Percentiles rank a stretch among this genome's conserved stretches.
Conservation (phyloP, 2,113 vertebrate genomes). For the Nerophis lumbriciformis region DNA sequence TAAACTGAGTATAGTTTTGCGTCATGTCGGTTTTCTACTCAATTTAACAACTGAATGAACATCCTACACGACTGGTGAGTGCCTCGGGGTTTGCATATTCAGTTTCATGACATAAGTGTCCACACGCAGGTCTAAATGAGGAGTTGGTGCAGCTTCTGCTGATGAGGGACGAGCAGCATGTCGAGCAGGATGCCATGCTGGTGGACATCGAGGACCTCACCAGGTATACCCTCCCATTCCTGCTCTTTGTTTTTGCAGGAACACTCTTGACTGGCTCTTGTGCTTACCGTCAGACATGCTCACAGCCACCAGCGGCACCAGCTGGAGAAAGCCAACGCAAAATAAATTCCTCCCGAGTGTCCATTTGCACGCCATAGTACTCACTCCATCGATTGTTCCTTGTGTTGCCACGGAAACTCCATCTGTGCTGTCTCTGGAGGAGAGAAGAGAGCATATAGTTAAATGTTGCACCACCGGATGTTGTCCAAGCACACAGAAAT, state of each 20-base stretch:
- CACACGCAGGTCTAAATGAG: constrained; percentile 85
- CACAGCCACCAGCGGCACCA: constrained; percentile 92
- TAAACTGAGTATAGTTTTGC: too few species aligned
- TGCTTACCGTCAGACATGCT: constrained; percentile 76
- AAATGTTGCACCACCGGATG: constrained; percentile 14
- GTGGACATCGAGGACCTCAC: constrained; percentile 97
- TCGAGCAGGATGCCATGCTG: constrained; percentile 97
- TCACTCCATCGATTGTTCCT: constrained; percentile 29
- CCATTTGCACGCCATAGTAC: constrained; percentile 22
- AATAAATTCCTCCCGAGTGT: constrained; percentile 64
- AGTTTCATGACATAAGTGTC: too few species aligned
- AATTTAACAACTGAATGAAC: too few species aligned
- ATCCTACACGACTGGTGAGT: too few species aligned
- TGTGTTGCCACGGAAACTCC: constrained; percentile 33
- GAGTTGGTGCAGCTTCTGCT: constrained; percentile 95
- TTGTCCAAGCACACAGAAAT: constrained; percentile 3
- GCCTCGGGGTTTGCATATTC: too few species aligned
- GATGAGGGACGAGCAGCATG: constrained; percentile 91
- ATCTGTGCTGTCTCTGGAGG: constrained; percentile 39
- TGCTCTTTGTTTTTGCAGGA: background rate
- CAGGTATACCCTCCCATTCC: constrained; percentile 70
- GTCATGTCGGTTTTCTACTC: too few species aligned
- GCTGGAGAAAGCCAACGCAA: constrained; percentile 84
- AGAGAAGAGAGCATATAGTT: constrained; percentile 5
- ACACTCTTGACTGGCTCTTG: background rate